These are phyloP conservation scores for Drosophila littoralis DNA, from an alignment of 1,140 invertebrate species.

Conservation along the genomic window DNA sequence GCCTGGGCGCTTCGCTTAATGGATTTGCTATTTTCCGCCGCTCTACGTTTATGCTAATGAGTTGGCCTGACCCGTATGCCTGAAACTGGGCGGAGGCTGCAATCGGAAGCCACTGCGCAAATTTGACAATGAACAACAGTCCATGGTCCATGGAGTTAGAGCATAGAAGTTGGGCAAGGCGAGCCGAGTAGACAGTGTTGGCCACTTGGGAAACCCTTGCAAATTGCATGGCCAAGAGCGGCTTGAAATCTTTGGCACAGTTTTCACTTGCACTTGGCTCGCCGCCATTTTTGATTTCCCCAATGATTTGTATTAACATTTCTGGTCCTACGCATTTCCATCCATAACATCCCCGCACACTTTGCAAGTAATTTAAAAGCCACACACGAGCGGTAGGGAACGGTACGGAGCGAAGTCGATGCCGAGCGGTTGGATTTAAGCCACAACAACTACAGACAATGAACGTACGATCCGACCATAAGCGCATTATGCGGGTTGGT, in stretches of 20 bases:
- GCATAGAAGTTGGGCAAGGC: neutral
- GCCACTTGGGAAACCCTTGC: slow-evolving; percentile 78
- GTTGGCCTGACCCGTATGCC: slow-evolving; percentile 24
- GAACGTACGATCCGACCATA: slow-evolving; percentile 43
- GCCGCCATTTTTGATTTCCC: slow-evolving; percentile 79
- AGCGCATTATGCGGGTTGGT: slow-evolving; percentile 70
- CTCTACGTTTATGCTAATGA: slow-evolving; percentile 77
- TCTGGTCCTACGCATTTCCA: slow-evolving; percentile 59
- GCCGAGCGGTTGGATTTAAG: slow-evolving; percentile 16
- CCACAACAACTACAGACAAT: slow-evolving; percentile 34
- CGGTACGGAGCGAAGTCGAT: neutral
- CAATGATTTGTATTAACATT: slow-evolving; percentile 81
- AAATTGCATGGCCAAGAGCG: slow-evolving; percentile 69
- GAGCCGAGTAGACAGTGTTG: slow-evolving; percentile 18
- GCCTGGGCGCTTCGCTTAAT: slow-evolving; percentile 56
- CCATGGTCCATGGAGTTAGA: neutral
- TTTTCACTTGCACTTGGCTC: slow-evolving; percentile 72
- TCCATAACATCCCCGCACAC: slow-evolving; percentile 18
- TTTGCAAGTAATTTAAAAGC: slow-evolving; percentile 70
- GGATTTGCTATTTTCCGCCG: slow-evolving; percentile 72
- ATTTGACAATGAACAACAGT: slow-evolving; percentile 68
- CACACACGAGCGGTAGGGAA: slow-evolving; percentile 26
- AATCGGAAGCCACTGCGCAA: slow-evolving; percentile 67
- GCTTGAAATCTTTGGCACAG: slow-evolving; percentile 66
- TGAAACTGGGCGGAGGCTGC: slow-evolving; percentile 34